A percentile compares a stretch with the other conserved stretches of the same genome.
Conservation (phyloP, 2,888 invertebrate species). For the Oscheius myriophilus region DNA sequence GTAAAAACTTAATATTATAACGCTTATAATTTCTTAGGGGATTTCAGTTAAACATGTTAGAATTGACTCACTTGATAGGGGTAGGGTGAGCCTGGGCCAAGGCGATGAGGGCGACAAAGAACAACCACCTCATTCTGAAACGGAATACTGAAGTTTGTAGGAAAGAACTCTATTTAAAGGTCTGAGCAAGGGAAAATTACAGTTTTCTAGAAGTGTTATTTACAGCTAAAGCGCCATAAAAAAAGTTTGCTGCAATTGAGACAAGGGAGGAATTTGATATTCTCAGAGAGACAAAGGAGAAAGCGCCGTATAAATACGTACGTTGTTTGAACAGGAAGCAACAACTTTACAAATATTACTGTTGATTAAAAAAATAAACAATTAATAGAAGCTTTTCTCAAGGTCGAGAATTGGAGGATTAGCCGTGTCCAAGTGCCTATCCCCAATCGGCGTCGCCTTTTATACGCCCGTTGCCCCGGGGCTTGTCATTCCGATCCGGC, state of each 20-base stretch:
- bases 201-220: too few species aligned
- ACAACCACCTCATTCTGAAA: constrained; percentile 5
- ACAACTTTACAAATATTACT: too few species aligned
- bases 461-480: constrained; percentile 1
- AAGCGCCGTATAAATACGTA: too few species aligned
- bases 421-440: constrained; percentile 2
- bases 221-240: too few species aligned
- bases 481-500: constrained; percentile 25
- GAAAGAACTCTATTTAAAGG: too few species aligned
- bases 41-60: not conserved
- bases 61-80: constrained; percentile 23
- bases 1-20: too few species aligned
- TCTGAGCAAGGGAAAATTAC: too few species aligned
- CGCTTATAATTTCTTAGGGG: too few species aligned
- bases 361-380: too few species aligned
- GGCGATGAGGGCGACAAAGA: constrained; percentile 1
- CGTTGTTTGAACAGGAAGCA: too few species aligned
- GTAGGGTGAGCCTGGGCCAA: constrained; percentile 21
- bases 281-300: not conserved
- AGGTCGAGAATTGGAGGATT: not conserved
- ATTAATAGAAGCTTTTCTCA: too few species aligned
- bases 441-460: constrained; percentile 5
- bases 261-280: not conserved
- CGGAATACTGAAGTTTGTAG: not conserved
- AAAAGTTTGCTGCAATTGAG: not conserved